phyloP scores from a whole-genome alignment of 2,888 invertebrate species.

The Syrphus vitripennis region DNA sequence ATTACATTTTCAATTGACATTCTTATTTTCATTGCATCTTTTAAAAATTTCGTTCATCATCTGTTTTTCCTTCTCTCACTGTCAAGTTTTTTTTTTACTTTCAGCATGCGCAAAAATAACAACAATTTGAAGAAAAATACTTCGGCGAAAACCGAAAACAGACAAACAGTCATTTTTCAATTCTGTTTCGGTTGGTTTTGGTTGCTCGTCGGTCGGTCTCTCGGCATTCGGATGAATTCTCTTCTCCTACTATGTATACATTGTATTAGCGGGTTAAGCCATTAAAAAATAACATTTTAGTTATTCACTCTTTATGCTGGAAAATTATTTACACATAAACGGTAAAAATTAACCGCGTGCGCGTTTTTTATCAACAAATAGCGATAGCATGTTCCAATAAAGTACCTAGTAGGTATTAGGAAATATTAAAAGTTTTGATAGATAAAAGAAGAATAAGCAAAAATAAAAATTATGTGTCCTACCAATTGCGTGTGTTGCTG shows the following conservation, averaged over 20 bases:
- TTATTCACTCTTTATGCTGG: not conserved
- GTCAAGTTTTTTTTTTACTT: not conserved
- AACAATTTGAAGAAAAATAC: not conserved
- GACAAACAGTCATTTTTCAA: slow-evolving; percentile 46
- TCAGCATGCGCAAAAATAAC: not conserved
- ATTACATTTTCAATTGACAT: slow-evolving; percentile 5
- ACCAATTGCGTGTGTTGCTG: not conserved
- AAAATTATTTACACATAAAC: not conserved
- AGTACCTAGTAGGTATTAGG: not conserved
- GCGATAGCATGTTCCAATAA: slow-evolving; percentile 44
- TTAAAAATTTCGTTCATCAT: slow-evolving; percentile 28
- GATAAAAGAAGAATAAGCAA: not conserved
- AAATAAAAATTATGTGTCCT: not conserved
- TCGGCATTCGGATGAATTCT: no score
- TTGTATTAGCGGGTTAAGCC: not conserved
- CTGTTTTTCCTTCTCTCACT: slow-evolving; percentile 12
- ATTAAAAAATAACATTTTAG: not conserved
- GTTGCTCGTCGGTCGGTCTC: no score
- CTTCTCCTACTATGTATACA: no score
- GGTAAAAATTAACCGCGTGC: slow-evolving; percentile 2
- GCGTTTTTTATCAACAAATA: slow-evolving; percentile 29
- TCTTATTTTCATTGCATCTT: slow-evolving; percentile 29
- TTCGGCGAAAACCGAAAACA: slow-evolving; percentile 66
- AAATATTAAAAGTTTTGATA: not conserved
- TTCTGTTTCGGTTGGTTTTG: slow-evolving; percentile 37